phyloP scores from a whole-genome alignment of 2,113 vertebrate species.

The Labrus mixtus region DNA sequence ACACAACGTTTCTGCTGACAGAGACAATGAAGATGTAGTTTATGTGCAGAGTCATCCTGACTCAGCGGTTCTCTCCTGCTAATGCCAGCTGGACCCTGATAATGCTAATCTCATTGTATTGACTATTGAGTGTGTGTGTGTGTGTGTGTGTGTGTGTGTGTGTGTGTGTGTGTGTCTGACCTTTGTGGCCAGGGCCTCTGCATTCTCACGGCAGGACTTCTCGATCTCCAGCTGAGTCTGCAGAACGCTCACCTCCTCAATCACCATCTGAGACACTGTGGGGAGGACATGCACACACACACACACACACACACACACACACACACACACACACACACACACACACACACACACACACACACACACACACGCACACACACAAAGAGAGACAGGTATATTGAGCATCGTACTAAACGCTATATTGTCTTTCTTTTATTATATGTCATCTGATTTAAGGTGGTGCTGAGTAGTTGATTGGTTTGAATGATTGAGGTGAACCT shows the following conservation, averaged over 20 bases:
- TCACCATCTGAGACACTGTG: conserved; percentile 88
- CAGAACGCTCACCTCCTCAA: conserved; percentile 86
- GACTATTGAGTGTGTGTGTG: conserved; percentile 29
- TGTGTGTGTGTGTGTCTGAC: conserved; percentile 54
- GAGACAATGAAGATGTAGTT: neutral
- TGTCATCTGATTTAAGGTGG: no score
- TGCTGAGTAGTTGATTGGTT: no score
- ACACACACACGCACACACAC: no score
- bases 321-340: no score
- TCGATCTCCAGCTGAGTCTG: conserved; percentile 88
- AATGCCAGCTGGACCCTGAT: conserved; percentile 36
- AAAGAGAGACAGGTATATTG: no score
- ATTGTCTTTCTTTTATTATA: no score
- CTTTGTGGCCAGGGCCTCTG: conserved; percentile 86
- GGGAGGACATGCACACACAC: conserved; percentile 25
- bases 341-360: no score
- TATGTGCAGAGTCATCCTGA: conserved; percentile 50
- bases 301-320: conserved; percentile 31
- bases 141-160: conserved; percentile 16
- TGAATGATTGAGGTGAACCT: no score
- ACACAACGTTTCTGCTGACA: neutral
- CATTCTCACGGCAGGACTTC: conserved; percentile 87
- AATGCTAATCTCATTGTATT: conserved; percentile 29
- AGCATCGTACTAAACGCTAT: no score
- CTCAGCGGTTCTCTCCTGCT: conserved; percentile 28